Base-by-base conservation (phyloP, 2,888 invertebrate species). In the Frankliniella fusca region DNA sequence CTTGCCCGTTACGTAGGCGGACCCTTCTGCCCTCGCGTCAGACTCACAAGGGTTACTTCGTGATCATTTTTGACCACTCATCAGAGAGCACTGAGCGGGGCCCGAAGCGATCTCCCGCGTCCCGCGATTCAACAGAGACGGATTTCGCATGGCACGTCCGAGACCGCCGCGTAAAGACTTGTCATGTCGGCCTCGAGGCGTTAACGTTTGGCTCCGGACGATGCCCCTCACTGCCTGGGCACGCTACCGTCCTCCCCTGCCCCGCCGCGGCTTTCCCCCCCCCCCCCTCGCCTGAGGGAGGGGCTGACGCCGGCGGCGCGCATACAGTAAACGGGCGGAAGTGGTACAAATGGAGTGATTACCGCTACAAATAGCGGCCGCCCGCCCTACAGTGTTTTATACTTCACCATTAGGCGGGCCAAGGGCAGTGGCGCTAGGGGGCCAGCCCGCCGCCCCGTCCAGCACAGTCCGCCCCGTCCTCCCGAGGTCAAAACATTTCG, bases 261-360 rank as follows among this genome's bases (percentile, higher is more conserved):
- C n/a, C n/a, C n/a, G n/a, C n/a, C n/a, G n/a, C n/a, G n/a, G n/a
- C n/a, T n/a, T n/a, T n/a, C n/a, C n/a, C n/a, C n/a, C n/a, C n/a
- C n/a, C n/a, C n/a, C n/a, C n/a, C n/a, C 38, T 38, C n/a, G 61
- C 61, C 61, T 18, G 54, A 61, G 61, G 27, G 70, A 23, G n/a
- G 23, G 70, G 70, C 70, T 9, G 70, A 23, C 11, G 23, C 54
- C 54, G 38, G 38, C 38, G 70, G 70, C 27, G 23, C 70, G 70
- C 23, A 23, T 38, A 38, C 3, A 38, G 38, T 38, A 38, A 38
- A 38, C 38, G 38, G 38, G 11, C 23, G 70, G 70, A 76, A 76
- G 70, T 76, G 70, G 70, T 76, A 76, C 70, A 76, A 76, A 76
- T 76, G 70, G 70, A 76, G 70, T 76, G 70, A 76, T 76, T 76